These are phyloP conservation scores for Drosophila sulfurigaster DNA, from an alignment of 1,140 invertebrate species.

Conservation along the genomic window DNA sequence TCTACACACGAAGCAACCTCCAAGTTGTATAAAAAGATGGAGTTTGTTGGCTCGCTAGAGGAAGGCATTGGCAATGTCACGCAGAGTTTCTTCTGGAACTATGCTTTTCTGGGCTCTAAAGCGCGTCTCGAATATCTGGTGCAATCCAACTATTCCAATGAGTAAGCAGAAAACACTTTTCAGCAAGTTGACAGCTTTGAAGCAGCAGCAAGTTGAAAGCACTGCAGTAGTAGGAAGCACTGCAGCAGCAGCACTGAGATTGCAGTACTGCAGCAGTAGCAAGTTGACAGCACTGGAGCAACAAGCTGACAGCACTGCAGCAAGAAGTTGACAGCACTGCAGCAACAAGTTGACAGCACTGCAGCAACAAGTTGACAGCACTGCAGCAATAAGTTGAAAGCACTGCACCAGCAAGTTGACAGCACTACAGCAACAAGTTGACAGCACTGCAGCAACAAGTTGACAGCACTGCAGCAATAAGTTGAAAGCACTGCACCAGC, in stretches of 20 bases:
- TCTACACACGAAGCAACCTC: constrained; percentile 87
- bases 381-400: background rate
- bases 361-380: too few relatives aligned
- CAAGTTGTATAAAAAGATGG: constrained; percentile 88
- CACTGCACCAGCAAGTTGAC: background rate
- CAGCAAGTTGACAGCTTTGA: background rate
- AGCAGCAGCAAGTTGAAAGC: background rate
- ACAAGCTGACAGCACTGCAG: background rate
- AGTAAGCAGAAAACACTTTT: constrained; percentile 78
- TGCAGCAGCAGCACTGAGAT: too few relatives aligned
- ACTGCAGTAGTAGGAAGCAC: background rate
- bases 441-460: background rate
- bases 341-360: background rate
- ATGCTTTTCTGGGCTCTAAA: constrained; percentile 90
- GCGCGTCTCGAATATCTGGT: constrained; percentile 89
- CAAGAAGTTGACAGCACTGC: too few relatives aligned
- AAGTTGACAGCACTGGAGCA: background rate
- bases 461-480: background rate
- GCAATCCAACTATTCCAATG: constrained; percentile 88
- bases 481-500: background rate
- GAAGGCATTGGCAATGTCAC: constrained; percentile 89
- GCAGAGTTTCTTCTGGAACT: constrained; percentile 89
- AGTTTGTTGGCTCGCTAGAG: constrained; percentile 88
- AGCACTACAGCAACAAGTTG: background rate
- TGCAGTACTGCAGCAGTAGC: background rate